Evolutionary conservation across 1,140 invertebrate species (phyloP).

Genomic region (Tachypleus tridentatus): DNA sequence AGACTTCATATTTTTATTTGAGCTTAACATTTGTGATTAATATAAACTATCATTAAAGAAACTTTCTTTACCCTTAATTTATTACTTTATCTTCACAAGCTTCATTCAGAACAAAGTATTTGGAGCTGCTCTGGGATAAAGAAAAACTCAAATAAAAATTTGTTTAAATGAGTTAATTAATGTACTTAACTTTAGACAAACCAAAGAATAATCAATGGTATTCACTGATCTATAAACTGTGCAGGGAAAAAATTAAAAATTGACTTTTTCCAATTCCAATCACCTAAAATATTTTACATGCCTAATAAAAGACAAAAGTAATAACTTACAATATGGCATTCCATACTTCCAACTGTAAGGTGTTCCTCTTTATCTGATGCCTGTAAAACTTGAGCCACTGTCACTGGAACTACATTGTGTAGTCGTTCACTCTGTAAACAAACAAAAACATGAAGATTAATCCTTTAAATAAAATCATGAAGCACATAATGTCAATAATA

Average conservation of each 20-base stretch:
- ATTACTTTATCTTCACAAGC: background rate
- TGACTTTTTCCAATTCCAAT: background rate
- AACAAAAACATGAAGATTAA: conserved; percentile 1
- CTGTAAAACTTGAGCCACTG: conserved; percentile 13
- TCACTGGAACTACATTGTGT: conserved; percentile 14
- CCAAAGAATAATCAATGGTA: too few relatives aligned
- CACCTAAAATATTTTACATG: background rate
- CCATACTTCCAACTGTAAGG: conserved; percentile 14
- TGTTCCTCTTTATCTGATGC: conserved; percentile 12
- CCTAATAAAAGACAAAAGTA: too few relatives aligned
- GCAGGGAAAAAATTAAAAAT: background rate
- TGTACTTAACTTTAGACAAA: background rate
- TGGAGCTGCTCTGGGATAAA: background rate
- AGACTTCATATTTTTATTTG: background rate
- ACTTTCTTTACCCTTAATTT: background rate
- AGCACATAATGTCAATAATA: too few relatives aligned
- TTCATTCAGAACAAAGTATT: background rate
- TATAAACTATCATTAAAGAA: background rate
- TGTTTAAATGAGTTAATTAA: background rate
- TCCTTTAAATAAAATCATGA: too few relatives aligned
- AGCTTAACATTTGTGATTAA: background rate
- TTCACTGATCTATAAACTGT: background rate
- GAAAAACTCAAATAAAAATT: background rate
- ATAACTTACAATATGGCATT: conserved; percentile 15
- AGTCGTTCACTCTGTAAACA: conserved; percentile 8